phyloP scores from a whole-genome alignment of 1,140 invertebrate genomes.

The Leucophenga varia region DNA sequence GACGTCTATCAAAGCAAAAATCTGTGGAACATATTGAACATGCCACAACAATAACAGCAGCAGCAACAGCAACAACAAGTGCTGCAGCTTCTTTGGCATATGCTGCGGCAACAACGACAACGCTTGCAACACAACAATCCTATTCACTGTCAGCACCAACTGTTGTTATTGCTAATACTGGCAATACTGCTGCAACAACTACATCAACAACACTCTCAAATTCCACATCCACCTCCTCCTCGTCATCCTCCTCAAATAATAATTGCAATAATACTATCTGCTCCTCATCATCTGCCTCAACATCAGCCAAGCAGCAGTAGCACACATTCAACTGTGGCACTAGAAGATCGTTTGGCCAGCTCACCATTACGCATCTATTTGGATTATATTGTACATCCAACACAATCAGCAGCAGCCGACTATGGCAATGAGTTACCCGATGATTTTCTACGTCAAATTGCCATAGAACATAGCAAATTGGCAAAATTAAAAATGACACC shows the following conservation, averaged over 20 bases:
- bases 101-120: background rate
- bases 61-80: background rate
- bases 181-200: background rate
- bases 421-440: conserved; percentile 21
- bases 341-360: conserved; percentile 34
- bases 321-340: conserved; percentile 20
- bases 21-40: conserved; percentile 45
- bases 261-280: background rate
- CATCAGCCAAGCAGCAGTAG: conserved; percentile 43
- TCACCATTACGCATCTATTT: conserved; percentile 44
- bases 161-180: no score
- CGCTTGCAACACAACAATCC: conserved; percentile 16
- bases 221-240: conserved; percentile 4
- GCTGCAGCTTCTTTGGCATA: conserved; percentile 1
- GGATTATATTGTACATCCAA: conserved; percentile 38
- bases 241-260: conserved; percentile 27
- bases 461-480: conserved; percentile 48
- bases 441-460: conserved; percentile 45
- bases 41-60: background rate
- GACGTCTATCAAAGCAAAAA: conserved; percentile 50
- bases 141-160: conserved; percentile 15
- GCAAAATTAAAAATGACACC: conserved; percentile 38
- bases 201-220: conserved; percentile 6
- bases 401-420: no score
- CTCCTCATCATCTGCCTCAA: conserved; percentile 31